Conservation (phyloP, 2,113 vertebrate genomes). For the Tauraco erythrolophus region DNA sequence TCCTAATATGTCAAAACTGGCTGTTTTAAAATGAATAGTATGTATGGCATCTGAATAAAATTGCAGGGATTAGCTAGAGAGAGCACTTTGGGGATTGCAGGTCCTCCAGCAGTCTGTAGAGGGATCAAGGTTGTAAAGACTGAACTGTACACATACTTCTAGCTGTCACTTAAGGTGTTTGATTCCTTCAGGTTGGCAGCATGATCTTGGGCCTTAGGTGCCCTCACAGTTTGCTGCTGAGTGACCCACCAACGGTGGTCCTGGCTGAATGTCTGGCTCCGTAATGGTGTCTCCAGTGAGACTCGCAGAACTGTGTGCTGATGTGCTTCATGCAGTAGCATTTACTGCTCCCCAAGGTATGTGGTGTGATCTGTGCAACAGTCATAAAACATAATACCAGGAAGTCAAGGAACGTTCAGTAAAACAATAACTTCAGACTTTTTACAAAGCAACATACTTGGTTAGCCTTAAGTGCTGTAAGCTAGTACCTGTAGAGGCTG, state of each 20-base stretch:
- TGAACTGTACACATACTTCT: not conserved
- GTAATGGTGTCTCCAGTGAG: not conserved
- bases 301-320: not conserved
- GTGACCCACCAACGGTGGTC: not conserved
- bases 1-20: not conserved
- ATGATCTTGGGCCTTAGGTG: not conserved
- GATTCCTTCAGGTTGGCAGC: not conserved
- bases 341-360: not conserved
- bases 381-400: not conserved
- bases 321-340: not conserved
- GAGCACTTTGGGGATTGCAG: not conserved
- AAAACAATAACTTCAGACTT: not conserved
- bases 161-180: not conserved
- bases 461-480: not conserved
- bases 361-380: not conserved
- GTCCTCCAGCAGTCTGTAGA: not conserved
- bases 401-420: not conserved
- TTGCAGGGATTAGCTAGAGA: not conserved
- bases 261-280: not conserved
- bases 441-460: not conserved
- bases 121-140: not conserved
- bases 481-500: not conserved
- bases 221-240: not conserved
- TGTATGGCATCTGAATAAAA: not conserved
- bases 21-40: not conserved